phyloP scores from a whole-genome alignment of 2,797 vertebrate species.

The Tinamus major region DNA sequence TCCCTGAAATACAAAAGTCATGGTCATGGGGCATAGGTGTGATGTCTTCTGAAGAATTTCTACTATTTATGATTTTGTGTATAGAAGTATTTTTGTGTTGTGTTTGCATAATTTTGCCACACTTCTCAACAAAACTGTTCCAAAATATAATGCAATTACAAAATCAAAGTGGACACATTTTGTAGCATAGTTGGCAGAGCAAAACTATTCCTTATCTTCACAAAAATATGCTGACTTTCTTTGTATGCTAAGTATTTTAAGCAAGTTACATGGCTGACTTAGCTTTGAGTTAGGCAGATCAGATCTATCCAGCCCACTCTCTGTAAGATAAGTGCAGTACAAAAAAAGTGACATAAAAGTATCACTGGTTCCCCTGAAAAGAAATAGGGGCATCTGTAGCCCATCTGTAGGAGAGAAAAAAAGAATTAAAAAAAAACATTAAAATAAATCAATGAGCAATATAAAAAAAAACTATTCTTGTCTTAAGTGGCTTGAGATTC shows the following conservation, averaged over 20 bases:
- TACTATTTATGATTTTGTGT: not conserved
- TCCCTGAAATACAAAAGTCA: not conserved
- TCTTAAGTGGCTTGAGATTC: not conserved
- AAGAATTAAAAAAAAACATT: not conserved
- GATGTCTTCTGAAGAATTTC: not conserved
- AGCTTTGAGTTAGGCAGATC: not conserved
- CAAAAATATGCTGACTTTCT: not conserved
- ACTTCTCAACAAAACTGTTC: not conserved
- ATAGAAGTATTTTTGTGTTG: not conserved
- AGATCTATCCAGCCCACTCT: not conserved
- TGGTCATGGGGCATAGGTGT: not conserved
- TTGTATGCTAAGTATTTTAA: not conserved
- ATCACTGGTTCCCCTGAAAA: not conserved
- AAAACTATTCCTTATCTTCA: not conserved
- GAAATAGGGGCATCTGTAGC: not conserved
- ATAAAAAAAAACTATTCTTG: not conserved
- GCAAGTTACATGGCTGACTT: not conserved
- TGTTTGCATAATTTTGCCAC: not conserved
- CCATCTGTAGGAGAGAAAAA: not conserved
- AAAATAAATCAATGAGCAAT: not conserved
- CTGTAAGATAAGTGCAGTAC: not conserved
- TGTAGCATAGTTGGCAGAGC: fast-evolving
- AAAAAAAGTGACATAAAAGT: not conserved
- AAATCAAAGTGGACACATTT: not conserved
- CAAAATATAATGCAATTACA: not conserved